These are phyloP conservation scores for Drymodes brunneopygia DNA, from an alignment of 2,113 vertebrate species.

Conservation along the genomic window DNA sequence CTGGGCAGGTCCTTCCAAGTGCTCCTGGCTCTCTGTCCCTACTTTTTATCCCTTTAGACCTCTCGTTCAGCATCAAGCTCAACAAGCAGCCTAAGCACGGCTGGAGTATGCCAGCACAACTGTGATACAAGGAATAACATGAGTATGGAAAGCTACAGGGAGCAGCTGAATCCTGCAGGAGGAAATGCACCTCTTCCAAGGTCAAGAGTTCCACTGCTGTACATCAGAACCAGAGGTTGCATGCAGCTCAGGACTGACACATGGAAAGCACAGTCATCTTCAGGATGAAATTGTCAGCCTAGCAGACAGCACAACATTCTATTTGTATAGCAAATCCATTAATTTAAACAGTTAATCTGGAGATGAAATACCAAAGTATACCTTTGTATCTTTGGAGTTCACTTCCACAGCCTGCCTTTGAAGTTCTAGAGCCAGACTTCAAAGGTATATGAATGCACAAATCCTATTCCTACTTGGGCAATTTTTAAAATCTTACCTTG, in stretches of 20 bases:
- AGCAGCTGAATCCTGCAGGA: neutral
- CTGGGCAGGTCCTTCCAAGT: neutral
- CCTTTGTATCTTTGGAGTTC: neutral
- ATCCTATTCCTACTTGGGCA: neutral
- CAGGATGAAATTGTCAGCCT: neutral
- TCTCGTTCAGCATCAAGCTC: neutral
- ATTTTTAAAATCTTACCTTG: neutral
- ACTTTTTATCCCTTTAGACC: neutral
- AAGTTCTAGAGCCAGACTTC: neutral
- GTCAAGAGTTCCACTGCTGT: neutral
- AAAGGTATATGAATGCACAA: neutral
- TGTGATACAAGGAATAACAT: accelerated
- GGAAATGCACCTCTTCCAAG: neutral
- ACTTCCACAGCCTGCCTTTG: neutral
- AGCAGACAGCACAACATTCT: neutral
- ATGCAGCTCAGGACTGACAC: neutral
- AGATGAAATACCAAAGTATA: neutral
- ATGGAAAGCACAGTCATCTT: neutral
- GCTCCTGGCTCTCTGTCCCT: neutral
- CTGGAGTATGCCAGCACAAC: neutral
- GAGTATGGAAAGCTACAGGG: neutral
- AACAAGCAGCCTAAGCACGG: neutral
- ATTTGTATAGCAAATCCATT: neutral
- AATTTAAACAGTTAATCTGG: neutral
- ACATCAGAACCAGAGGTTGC: neutral